Conservation (phyloP, 1,140 invertebrate genomes). For the Wiebesia pumilae region DNA sequence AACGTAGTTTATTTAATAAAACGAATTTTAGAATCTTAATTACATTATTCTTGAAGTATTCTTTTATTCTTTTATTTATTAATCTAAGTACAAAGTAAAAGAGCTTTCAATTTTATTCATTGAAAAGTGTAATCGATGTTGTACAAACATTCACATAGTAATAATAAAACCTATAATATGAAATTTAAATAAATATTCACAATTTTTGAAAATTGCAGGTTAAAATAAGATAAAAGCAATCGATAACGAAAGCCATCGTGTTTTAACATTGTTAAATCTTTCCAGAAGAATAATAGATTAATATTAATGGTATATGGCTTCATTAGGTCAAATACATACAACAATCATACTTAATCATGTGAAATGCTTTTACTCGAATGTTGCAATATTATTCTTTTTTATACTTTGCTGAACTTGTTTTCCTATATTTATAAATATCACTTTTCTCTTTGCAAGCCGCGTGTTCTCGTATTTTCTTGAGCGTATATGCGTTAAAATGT, state of each 20-base stretch:
- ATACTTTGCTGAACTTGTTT: not conserved
- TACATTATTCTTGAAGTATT: too few species aligned
- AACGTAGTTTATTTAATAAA: too few species aligned
- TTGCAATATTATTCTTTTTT: not conserved
- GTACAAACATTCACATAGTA: not conserved
- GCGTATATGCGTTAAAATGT: not conserved
- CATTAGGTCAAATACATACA: not conserved
- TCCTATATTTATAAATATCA: not conserved
- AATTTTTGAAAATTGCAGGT: not conserved
- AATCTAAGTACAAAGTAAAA: too few species aligned
- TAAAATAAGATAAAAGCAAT: too few species aligned
- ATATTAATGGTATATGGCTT: not conserved
- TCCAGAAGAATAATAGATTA: not conserved
- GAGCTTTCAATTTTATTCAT: too few species aligned
- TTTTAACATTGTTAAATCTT: not conserved
- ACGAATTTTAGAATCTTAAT: too few species aligned
- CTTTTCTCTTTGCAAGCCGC: not conserved
- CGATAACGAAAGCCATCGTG: not conserved
- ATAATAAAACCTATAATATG: not conserved
- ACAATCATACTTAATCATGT: not conserved
- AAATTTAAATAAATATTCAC: not conserved
- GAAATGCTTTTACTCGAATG: not conserved
- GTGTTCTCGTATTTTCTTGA: not conserved
- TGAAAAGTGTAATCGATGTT: not conserved
- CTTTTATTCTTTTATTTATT: too few species aligned